A percentile compares a stretch with the other conserved stretches of the same genome.
phyloP scores from a whole-genome alignment of 1,140 invertebrate genomes.

The Anoplolepis gracilipes region DNA sequence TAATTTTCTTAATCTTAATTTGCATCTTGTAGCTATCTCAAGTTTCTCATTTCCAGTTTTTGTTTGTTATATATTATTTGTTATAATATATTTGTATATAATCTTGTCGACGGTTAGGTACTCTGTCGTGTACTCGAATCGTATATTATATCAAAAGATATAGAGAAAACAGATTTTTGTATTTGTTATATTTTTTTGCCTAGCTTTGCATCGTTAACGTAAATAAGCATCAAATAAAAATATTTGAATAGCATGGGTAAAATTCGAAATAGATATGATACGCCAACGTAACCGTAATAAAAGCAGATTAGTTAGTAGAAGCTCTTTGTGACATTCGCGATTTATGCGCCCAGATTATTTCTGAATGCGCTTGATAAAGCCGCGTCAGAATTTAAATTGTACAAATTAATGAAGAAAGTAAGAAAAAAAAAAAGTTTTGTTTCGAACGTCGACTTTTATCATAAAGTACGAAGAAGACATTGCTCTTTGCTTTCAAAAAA shows the following conservation, averaged over 20 bases:
- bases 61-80: background rate
- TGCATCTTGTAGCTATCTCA: background rate
- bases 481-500: background rate
- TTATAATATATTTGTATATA: background rate
- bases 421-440: background rate
- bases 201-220: background rate
- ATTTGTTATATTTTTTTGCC: background rate
- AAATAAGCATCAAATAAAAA: background rate
- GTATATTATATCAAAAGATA: slow-evolving; percentile 22
- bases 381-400: slow-evolving; percentile 5
- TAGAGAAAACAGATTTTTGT: slow-evolving; percentile 7
- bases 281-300: slow-evolving; percentile 19
- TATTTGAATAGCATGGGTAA: slow-evolving; percentile 24
- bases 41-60: background rate
- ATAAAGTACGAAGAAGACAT: background rate
- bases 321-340: slow-evolving; percentile 4
- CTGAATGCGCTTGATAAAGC: background rate
- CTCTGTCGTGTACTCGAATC: background rate
- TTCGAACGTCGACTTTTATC: slow-evolving; percentile 1
- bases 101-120: background rate
- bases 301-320: slow-evolving; percentile 10
- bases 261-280: slow-evolving; percentile 31
- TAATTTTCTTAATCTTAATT: background rate
- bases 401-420: slow-evolving; percentile 18
- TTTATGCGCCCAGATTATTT: slow-evolving; percentile 5